These are phyloP conservation scores for Galeruca laticollis DNA, from an alignment of 2,888 invertebrate genomes.

Conservation along the genomic window DNA sequence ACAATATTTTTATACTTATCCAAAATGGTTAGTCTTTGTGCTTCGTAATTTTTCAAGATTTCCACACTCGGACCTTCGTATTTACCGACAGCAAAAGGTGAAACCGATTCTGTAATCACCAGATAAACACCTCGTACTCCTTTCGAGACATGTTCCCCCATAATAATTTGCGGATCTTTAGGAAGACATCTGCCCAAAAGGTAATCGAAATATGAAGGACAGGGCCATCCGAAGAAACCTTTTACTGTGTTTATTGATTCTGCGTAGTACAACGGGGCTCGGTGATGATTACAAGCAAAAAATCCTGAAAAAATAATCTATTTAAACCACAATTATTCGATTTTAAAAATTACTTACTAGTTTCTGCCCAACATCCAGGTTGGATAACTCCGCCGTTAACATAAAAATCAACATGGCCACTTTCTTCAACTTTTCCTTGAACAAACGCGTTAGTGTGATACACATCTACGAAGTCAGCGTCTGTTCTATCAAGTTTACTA, in stretches of 20 bases:
- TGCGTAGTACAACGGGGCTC: conserved; percentile 74
- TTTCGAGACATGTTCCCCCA: conserved; percentile 68
- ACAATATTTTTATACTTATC: conserved; percentile 52
- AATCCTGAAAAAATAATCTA: conserved; percentile 65
- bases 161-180: conserved; percentile 66
- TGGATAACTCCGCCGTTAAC: conserved; percentile 79
- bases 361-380: conserved; percentile 73
- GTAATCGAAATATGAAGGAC: conserved; percentile 71
- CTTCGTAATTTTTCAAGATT: conserved; percentile 39
- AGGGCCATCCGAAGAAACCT: conserved; percentile 78
- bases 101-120: conserved; percentile 68
- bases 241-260: conserved; percentile 73
- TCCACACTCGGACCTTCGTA: conserved; percentile 60
- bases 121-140: conserved; percentile 68
- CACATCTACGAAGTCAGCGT: conserved; percentile 79
- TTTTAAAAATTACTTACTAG: conserved; percentile 58
- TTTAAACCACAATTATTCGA: background rate
- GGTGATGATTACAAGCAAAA: conserved; percentile 75
- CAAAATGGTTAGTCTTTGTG: conserved; percentile 51
- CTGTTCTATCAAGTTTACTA: conserved; percentile 73
- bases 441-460: conserved; percentile 79
- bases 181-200: conserved; percentile 72
- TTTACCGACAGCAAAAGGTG: conserved; percentile 73
- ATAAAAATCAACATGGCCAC: conserved; percentile 80
- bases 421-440: conserved; percentile 75